Percentiles rank a stretch among this genome's conserved stretches.
phyloP scores from a whole-genome alignment of 2,113 vertebrate species.

The Lycaon pictus region DNA sequence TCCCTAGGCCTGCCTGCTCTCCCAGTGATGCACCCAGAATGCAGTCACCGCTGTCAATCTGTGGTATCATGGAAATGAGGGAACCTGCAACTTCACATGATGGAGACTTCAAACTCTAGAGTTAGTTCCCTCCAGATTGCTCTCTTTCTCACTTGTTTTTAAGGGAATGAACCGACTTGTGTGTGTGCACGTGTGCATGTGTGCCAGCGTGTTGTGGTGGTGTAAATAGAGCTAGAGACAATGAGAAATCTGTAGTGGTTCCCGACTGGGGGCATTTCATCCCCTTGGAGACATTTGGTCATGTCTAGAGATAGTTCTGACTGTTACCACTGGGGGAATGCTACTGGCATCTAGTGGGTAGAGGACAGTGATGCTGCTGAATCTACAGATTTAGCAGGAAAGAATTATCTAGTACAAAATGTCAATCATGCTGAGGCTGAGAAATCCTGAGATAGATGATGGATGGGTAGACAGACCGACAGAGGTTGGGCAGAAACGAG shows the following conservation, averaged over 20 bases:
- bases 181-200: background rate
- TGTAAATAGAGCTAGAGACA: background rate
- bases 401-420: background rate
- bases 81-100: background rate
- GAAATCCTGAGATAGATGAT: background rate
- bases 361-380: background rate
- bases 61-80: background rate
- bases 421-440: background rate
- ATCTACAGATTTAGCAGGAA: background rate
- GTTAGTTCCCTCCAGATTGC: background rate
- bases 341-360: conserved; percentile 15
- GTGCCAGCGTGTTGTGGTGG: background rate
- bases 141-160: background rate
- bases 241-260: background rate
- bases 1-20: background rate
- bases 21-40: background rate
- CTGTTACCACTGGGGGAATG: background rate
- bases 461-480: background rate
- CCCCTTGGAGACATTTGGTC: background rate
- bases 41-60: background rate
- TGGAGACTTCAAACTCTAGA: background rate
- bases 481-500: background rate
- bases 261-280: background rate
- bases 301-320: background rate
- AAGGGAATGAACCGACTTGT: background rate